Base-by-base conservation (phyloP, 2,113 vertebrate genomes). In the Pachypanchax playfairii region DNA sequence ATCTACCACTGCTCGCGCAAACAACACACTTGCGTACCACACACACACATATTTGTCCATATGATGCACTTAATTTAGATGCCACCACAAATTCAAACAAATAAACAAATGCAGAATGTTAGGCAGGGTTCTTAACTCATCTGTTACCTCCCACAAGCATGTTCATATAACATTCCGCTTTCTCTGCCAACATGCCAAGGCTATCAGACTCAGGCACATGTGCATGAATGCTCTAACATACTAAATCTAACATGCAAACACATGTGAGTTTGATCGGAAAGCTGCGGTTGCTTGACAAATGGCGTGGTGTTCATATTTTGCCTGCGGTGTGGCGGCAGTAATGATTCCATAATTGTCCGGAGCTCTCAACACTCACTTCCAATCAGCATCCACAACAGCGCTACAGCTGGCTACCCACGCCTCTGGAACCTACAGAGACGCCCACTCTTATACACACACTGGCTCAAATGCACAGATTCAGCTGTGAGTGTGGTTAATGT, bases 311-410 rank as follows among this genome's bases (percentile, higher is more conserved):
- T 88, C 81, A 85, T 89, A 84, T 87, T 87, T 82, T 85, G 89
- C 88, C 90, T 81, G 81, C 52, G 77, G 87, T 84, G 46, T 48
- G 70, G 80, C 39, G n/a, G 48, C 17, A 49, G 82, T 90, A 89
- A 90, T 90, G 87, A 90, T 88, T 81, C 86, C 81, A 70, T 89
- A 87, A 87, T 89, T 90, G 89, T 89, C 82, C 83, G 68, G 82
- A 84, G 71, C 78, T 69, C 75, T 86, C 79, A 80, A 83, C 75
- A 73, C 75, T 89, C 87, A 82, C 83, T 88, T 90, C 82, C 79
- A 90, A 90, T 88, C 87, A 88, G 76, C 82, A 82, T 88, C 81
- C 75, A 74, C 73, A 69, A 59, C 55, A 28, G 64, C 62, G 82
- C 72, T 61, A 73, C 83, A 80, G 84, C 82, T 85, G 86, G 79